Base-by-base conservation (phyloP, 2,113 vertebrate genomes). In the Paedocypris sp. region DNA sequence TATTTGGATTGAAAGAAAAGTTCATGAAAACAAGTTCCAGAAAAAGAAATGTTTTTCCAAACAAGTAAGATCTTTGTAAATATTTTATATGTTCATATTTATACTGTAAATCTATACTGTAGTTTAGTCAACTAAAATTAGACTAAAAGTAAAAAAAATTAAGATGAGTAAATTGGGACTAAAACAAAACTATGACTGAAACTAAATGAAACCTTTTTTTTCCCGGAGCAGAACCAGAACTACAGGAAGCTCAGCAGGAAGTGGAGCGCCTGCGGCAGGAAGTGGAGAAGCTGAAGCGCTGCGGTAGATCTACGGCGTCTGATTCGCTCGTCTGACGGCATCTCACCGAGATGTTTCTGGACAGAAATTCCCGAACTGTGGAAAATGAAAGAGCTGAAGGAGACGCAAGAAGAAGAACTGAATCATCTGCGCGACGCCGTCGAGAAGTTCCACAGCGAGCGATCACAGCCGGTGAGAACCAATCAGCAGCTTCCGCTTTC, bases 401-500 rank as follows among this genome's bases (percentile, higher is more conserved):
- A 74, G 62, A 77, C 70, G 1, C 63, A 92, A 77, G 86, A 92
- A 65, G 75, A 80, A 61, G 89, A 91, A 67, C 87, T 90, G 25
- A 72, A 85, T 68, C 81, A 81, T 0, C 72, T 92, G 75, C 78
- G 80, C 65, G 77, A 59, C 1, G 71, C 79, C 1, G 82, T 93
- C 13, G 83, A 79, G 49, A 64, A 57, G 0, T 80, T 91, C 0
- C 85, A 92, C 49, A 75, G 79, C 3, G 90, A 94, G 68, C 89
- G 78, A 50, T 80, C 75, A n/a, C n/a, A n/a, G n/a, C n/a, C n/a
- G n/a, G n/a, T n/a, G n/a, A n/a, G n/a, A n/a, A n/a, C n/a, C n/a
- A n/a, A n/a, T n/a, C n/a, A n/a, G n/a, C n/a, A n/a, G n/a, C n/a
- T n/a, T n/a, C n/a, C n/a, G n/a, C n/a, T n/a, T n/a, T n/a, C n/a